Conservation (phyloP, 2,113 vertebrate species). For the Alligator mississippiensis region DNA sequence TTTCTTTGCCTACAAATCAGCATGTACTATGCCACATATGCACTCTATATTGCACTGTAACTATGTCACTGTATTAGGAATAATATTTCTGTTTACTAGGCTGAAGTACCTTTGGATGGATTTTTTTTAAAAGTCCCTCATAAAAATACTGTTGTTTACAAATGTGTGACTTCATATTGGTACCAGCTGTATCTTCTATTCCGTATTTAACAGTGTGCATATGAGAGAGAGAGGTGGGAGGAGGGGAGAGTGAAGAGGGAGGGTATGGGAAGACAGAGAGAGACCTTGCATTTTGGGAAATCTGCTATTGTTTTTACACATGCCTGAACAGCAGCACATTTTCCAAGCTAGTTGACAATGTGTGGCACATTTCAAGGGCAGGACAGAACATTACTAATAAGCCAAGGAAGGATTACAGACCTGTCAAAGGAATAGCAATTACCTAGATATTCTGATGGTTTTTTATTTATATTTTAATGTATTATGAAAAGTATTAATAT, state of each 20-base stretch:
- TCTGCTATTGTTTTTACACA: not conserved
- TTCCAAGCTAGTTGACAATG: constrained; percentile 6
- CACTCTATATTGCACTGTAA: not conserved
- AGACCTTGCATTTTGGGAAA: not conserved
- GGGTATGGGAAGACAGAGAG: not conserved
- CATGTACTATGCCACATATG: not conserved
- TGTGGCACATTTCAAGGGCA: not conserved
- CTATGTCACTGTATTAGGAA: not conserved
- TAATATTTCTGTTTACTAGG: not conserved
- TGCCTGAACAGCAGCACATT: not conserved
- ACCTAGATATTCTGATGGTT: not conserved
- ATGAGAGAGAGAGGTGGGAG: too few relatives aligned
- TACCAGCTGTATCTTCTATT: not conserved
- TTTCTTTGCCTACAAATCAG: not conserved
- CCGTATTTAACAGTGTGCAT: too few relatives aligned
- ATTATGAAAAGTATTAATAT: not conserved
- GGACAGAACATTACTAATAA: not conserved
- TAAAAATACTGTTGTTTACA: not conserved
- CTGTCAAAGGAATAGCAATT: not conserved
- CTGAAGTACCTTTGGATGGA: not conserved
- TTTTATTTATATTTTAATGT: not conserved
- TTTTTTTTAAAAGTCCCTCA: not conserved
- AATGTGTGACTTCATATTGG: not conserved
- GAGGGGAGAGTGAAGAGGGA: too few relatives aligned
- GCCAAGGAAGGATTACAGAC: not conserved